phyloP scores from a whole-genome alignment of 1,140 invertebrate genomes.

The Calliopsis andreniformis region DNA sequence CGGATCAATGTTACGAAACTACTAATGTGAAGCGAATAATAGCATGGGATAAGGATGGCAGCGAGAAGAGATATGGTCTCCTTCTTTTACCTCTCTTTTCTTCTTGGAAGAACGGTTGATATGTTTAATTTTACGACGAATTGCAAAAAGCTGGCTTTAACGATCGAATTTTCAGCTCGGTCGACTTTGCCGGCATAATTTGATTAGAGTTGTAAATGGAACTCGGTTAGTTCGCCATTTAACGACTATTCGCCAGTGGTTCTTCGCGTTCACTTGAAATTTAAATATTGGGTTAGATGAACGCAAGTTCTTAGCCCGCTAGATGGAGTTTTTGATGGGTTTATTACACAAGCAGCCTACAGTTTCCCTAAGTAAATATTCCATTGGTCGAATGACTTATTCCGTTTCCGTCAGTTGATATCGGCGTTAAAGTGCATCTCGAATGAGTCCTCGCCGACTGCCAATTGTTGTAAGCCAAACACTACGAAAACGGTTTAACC shows the following conservation, averaged over 20 bases:
- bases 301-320: constrained; percentile 6
- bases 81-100: not conserved
- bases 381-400: constrained; percentile 36
- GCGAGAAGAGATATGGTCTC: not conserved
- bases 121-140: not conserved
- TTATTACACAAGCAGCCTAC: constrained; percentile 33
- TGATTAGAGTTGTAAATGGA: not conserved
- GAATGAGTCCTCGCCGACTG: constrained; percentile 8
- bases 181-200: not conserved
- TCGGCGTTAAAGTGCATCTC: constrained; percentile 11
- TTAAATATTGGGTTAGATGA: constrained; percentile 31
- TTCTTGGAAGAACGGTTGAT: too few species aligned
- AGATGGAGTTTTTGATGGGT: constrained; percentile 34
- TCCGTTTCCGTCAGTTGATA: constrained; percentile 13
- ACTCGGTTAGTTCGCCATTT: not conserved
- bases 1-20: too few species aligned
- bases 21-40: too few species aligned
- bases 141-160: not conserved
- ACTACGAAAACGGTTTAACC: not conserved
- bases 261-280: not conserved
- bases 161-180: not conserved
- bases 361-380: constrained; percentile 30
- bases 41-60: too few species aligned
- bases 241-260: not conserved
- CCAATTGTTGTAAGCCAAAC: constrained; percentile 20